Percentiles rank a stretch among this genome's conserved stretches.
phyloP scores from a whole-genome alignment of 2,797 vertebrate genomes.

The Carduelis carduelis region DNA sequence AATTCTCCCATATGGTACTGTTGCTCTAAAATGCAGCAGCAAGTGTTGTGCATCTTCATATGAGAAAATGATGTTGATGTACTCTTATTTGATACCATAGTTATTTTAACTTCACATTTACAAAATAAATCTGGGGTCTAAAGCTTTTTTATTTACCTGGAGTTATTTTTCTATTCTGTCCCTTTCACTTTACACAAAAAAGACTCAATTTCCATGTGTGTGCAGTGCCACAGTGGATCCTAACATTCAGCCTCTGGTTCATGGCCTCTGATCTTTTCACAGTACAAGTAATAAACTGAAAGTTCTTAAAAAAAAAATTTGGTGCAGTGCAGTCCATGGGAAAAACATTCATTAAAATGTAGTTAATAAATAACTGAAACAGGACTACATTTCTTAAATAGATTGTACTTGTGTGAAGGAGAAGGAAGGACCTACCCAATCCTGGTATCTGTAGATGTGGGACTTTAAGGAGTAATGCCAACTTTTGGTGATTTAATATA shows the following conservation, averaged over 20 bases:
- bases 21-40: conserved; percentile 31
- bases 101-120: neutral
- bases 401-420: neutral
- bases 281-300: neutral
- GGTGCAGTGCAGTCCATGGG: neutral
- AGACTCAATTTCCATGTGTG: neutral
- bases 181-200: neutral
- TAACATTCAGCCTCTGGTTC: neutral
- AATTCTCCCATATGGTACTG: conserved; percentile 34
- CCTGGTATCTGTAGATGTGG: neutral
- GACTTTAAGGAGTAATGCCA: neutral
- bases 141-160: neutral
- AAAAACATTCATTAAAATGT: neutral
- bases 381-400: neutral
- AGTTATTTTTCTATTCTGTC: neutral
- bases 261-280: neutral
- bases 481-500: neutral
- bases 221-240: neutral
- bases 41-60: neutral
- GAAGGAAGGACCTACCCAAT: neutral
- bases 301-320: neutral
- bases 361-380: neutral
- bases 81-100: neutral
- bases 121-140: neutral
- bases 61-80: neutral